Conservation (phyloP, 2,113 vertebrate genomes). For the Platysternon megacephalum region DNA sequence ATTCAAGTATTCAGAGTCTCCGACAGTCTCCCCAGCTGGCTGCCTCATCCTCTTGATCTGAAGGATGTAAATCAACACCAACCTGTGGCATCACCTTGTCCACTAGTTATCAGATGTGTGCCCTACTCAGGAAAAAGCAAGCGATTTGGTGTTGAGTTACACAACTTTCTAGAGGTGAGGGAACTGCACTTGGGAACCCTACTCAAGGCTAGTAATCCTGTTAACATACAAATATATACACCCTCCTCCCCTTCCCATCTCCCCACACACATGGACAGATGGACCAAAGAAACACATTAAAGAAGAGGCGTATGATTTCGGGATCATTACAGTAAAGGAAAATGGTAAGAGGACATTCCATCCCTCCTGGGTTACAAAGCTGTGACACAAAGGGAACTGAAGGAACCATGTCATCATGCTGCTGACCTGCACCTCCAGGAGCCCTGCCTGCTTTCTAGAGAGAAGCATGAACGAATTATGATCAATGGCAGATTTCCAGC, state of each 20-base stretch:
- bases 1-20: not conserved
- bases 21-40: not conserved
- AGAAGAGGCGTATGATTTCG: too few relatives aligned
- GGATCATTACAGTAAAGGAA: not conserved
- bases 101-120: not conserved
- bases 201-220: not conserved
- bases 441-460: not conserved
- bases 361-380: fast-evolving
- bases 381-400: not conserved
- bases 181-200: not conserved
- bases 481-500: not conserved
- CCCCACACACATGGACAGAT: fast-evolving
- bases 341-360: not conserved
- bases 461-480: not conserved
- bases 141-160: not conserved
- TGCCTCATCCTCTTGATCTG: not conserved
- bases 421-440: not conserved
- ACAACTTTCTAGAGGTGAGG: not conserved
- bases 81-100: not conserved
- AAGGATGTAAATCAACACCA: not conserved
- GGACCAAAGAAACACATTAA: not conserved
- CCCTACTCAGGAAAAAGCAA: not conserved
- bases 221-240: not conserved
- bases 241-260: not conserved
- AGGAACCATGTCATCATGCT: not conserved